phyloP scores from a whole-genome alignment of 2,888 invertebrate species.

The Drosophila testacea region DNA sequence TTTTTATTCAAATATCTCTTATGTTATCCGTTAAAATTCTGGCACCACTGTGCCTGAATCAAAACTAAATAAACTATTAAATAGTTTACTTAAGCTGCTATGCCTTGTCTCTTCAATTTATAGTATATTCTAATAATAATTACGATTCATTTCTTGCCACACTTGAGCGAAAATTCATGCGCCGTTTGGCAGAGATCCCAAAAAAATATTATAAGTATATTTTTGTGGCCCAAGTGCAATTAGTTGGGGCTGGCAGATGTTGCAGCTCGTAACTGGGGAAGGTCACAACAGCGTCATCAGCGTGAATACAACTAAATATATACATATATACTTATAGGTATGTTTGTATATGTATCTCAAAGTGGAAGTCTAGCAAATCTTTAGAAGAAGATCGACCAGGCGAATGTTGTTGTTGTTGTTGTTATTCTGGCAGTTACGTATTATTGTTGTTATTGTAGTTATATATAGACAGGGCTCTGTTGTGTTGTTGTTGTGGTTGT shows the following conservation, averaged over 20 bases:
- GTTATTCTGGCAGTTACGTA: constrained; percentile 6
- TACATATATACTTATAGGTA: too few species aligned
- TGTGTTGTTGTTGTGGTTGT: constrained; percentile 14
- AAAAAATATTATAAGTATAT: constrained; percentile 10
- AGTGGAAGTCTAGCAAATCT: constrained; percentile 29
- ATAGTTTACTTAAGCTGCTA: constrained; percentile 6
- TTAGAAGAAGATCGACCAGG: constrained; percentile 18
- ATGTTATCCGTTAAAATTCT: too few species aligned
- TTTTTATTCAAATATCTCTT: too few species aligned
- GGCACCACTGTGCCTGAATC: constrained; percentile 4
- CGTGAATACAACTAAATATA: not conserved
- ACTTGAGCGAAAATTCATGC: constrained; percentile 36
- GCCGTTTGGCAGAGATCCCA: constrained; percentile 50
- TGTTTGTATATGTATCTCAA: constrained; percentile 10
- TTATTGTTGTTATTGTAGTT: constrained; percentile 26
- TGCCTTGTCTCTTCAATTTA: not conserved
- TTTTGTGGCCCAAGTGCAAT: constrained; percentile 24
- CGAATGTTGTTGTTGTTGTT: constrained; percentile 3
- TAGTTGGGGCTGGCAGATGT: constrained; percentile 10
- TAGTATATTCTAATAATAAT: constrained; percentile 4
- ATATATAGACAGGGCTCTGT: constrained; percentile 43
- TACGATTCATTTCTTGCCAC: constrained; percentile 12
- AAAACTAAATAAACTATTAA: not conserved
- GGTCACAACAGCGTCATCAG: constrained; percentile 11
- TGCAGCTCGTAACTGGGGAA: not conserved